Evolutionary conservation across 2,888 invertebrate species (phyloP).

Genomic region (Alloplasta piceator): DNA sequence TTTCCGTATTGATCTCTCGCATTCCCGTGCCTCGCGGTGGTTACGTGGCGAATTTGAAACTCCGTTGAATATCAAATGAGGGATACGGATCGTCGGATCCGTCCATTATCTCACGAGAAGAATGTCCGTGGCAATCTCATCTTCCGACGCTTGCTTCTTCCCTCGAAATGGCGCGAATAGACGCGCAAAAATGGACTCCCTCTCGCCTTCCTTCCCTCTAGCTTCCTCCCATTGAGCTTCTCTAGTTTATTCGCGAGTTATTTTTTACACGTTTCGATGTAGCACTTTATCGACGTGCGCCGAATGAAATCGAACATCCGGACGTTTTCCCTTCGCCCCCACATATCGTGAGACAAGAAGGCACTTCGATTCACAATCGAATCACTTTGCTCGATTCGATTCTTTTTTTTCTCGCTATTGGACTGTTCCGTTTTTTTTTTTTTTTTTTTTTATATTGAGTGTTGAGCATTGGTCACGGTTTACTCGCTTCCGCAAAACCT

Average conservation of each 20-base stretch:
- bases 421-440: slow-evolving; percentile 5
- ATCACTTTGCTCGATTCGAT: slow-evolving; percentile 60
- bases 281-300: slow-evolving; percentile 1
- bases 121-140: slow-evolving; percentile 46
- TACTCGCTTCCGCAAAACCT: slow-evolving; percentile 38
- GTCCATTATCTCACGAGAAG: slow-evolving; percentile 40
- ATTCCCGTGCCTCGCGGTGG: slow-evolving; percentile 40
- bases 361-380: slow-evolving; percentile 35
- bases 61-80: slow-evolving; percentile 40
- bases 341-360: not conserved
- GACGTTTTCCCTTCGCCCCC: not conserved
- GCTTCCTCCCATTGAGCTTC: not conserved
- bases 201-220: not conserved
- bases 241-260: slow-evolving; percentile 10
- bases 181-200: no score
- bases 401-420: slow-evolving; percentile 31
- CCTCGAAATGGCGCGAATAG: slow-evolving; percentile 12
- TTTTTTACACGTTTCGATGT: slow-evolving; percentile 14
- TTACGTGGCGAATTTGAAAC: slow-evolving; percentile 30
- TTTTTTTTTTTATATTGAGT: slow-evolving; percentile 21
- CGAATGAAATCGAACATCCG: slow-evolving; percentile 31
- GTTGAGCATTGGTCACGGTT: slow-evolving; percentile 53
- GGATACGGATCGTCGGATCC: slow-evolving; percentile 31
- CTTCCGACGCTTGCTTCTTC: slow-evolving; percentile 10
- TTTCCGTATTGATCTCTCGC: slow-evolving; percentile 43